Evolutionary conservation across 2,888 invertebrate genomes (phyloP).

Genomic region (Luffia ferchaultella): DNA sequence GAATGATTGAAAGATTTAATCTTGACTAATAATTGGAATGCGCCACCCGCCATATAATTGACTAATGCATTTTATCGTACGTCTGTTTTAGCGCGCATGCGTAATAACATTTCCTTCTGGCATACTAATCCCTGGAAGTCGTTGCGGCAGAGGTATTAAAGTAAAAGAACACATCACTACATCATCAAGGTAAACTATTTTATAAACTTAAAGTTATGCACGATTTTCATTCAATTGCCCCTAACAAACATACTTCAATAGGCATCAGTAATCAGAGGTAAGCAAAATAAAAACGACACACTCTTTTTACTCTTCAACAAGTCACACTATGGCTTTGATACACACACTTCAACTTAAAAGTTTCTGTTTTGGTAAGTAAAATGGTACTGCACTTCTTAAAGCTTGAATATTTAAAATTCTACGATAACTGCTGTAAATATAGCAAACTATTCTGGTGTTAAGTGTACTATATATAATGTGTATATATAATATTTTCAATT

Average conservation of each 20-base stretch:
- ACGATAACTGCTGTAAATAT: neutral
- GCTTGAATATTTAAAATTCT: neutral
- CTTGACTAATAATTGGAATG: neutral
- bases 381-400: neutral
- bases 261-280: neutral
- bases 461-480: neutral
- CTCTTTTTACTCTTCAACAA: neutral
- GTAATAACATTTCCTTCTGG: slow-evolving; percentile 67
- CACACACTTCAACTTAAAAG: neutral
- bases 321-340: neutral
- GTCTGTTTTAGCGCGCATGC: slow-evolving; percentile 66
- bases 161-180: slow-evolving; percentile 17
- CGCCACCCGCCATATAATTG: slow-evolving; percentile 21
- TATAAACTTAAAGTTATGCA: neutral
- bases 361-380: neutral
- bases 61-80: slow-evolving; percentile 55
- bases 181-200: slow-evolving; percentile 33
- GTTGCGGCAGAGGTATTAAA: slow-evolving; percentile 40
- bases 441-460: neutral
- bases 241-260: neutral
- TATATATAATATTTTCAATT: neutral
- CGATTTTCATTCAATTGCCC: neutral
- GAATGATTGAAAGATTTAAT: neutral
- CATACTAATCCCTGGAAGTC: slow-evolving; percentile 61
- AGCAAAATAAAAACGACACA: neutral